These are phyloP conservation scores for Oryctolagus cuniculus DNA, from an alignment of 2,113 vertebrate genomes.

Conservation along the genomic window mOryCun1.1 NC_091436.1:84458001-84458500, in stretches of 20 bases:
- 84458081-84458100: background rate
- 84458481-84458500: background rate
- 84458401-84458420: constrained; percentile 22
- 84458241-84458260: background rate
- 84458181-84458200: background rate
- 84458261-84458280: constrained; percentile 20
- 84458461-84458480: constrained; percentile 52
- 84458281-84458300: background rate
- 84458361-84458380: background rate
- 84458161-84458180: background rate
- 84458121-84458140: no score
- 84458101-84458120: no score
- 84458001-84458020: constrained; percentile 21
- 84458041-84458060: constrained; percentile 41
- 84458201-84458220: background rate
- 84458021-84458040: background rate
- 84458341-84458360: background rate
- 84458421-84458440: background rate
- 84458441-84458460: background rate
- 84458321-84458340: background rate
- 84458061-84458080: constrained; percentile 26
- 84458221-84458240: constrained; percentile 40
- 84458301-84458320: constrained; percentile 8
- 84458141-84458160: background rate
- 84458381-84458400: background rate